Evolutionary conservation across 2,888 invertebrate genomes (phyloP), one percentile per base, ranked within the genome.

Genomic region (Leucophenga montana): DNA sequence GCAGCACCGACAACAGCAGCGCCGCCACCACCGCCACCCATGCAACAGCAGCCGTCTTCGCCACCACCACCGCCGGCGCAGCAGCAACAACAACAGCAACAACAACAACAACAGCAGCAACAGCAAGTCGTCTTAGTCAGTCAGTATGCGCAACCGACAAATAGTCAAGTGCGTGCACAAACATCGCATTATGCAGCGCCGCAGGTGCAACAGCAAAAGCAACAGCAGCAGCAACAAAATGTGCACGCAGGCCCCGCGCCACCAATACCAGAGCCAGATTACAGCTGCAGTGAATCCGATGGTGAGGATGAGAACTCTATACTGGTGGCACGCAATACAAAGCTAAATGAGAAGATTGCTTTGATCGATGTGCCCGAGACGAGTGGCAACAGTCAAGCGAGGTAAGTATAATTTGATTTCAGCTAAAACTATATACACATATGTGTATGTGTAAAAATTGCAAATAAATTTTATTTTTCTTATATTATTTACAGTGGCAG

Each of bases 261-360:
- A 9, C 94, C 95, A n/a, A 96, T 96, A 78, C 96, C 96, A 0
- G 96, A 96, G 85, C 96, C 96, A 0, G 96, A 96, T 88, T 96
- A 96, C 90, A 95, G 95, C 87, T 92, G 95, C 89, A 95, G 95
- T 75, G 95, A 95, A 86, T 95, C 95, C 0, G 96, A 95, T 83
- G 94, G 92, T 71, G 94, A 94, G 75, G 91, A 91, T 73, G 91
- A 91, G 71, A 89, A 89, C 70, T 89, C 89, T 0, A 89, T 89
- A 71, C 77, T 89, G 56, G 88, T 89, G 66, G 89, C 89, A 3
- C 84, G 88, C 68, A 89, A 89, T 74, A 88, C 90, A 13, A 89
- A 90, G 71, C 87, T 90, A 33, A 91, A 90, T 83, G 92, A 90
- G 86, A 90, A 90, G 80, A 92, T 88, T 81, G 86, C 87, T n/a